Conservation (phyloP, 2,113 vertebrate species). For the Steatornis caripensis region DNA sequence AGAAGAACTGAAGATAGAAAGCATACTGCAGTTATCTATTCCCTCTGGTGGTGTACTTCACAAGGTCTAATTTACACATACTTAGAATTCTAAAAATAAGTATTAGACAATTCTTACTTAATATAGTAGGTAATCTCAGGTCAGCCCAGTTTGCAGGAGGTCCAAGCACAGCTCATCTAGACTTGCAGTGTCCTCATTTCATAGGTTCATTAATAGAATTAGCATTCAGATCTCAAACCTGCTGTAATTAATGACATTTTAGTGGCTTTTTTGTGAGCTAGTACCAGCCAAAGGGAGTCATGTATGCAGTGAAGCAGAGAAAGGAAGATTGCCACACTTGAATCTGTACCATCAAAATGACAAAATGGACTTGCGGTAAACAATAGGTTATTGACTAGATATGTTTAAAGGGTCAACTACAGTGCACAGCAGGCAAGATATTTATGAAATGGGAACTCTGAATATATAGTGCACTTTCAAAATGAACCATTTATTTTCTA, state of each 20-base stretch:
- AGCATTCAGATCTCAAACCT: slow-evolving; percentile 26
- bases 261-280: neutral
- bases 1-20: neutral
- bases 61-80: slow-evolving; percentile 40
- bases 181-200: slow-evolving; percentile 66
- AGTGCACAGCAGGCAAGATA: slow-evolving; percentile 65
- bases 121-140: neutral
- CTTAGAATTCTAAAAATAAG: slow-evolving; percentile 29
- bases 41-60: slow-evolving; percentile 19
- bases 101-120: slow-evolving; percentile 21
- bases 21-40: slow-evolving; percentile 6
- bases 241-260: slow-evolving; percentile 63
- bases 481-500: slow-evolving; percentile 50
- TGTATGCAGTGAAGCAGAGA: slow-evolving; percentile 50
- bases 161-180: neutral
- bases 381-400: slow-evolving; percentile 60
- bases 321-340: slow-evolving; percentile 60
- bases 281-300: slow-evolving; percentile 41
- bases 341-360: slow-evolving; percentile 65
- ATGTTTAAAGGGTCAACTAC: slow-evolving; percentile 58
- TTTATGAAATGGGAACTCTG: slow-evolving; percentile 67
- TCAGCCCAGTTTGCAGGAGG: slow-evolving; percentile 12
- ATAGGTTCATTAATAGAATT: slow-evolving; percentile 60
- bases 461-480: slow-evolving; percentile 52
- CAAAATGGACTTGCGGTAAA: slow-evolving; percentile 50